Evolutionary conservation across 2,797 vertebrate genomes (phyloP), one percentile per base, ranked within the genome.

Genomic region (Crenichthys baileyi): DNA sequence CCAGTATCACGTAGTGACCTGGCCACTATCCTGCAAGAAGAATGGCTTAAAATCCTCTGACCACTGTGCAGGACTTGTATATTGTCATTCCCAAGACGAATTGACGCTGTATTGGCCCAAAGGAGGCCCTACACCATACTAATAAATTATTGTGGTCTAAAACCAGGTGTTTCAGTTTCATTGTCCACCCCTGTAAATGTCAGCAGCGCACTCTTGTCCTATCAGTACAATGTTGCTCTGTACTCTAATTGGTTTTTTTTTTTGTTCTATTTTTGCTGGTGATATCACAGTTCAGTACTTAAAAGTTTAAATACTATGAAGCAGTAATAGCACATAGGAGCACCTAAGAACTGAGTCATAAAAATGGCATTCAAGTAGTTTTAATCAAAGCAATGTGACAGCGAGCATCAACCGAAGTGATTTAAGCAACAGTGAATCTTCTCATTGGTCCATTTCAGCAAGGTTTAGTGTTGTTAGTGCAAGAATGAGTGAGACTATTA

Each of bases 401-500:
- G 88, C 85, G 85, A 89, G 88, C 83, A 86, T 84, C 80, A 76
- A 56, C 89, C 75, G 13, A 90, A 81, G 82, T 68, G 82, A 85
- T 79, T 79, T 44, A 82, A 91, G 85, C 87, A 75, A 85, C 77
- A 83, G 79, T 71, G 84, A 87, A 72, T 85, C 61, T 84, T 87
- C 73, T 77, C 73, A 65, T 92, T 93, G 92, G 89, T 94, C 92
- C 87, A 50, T 87, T 88, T 82, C 76, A 88, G 81, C 78, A 87
- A 87, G 46, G 77, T 89, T 88, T 88, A 82, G 86, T 86, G 71
- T 80, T 73, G 80, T 93, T 91, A 92, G 91, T 94, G 92, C 93
- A 93, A 92, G 83, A 89, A 90, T 89, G 87, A 87, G 76, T 72
- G 79, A 91, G 87, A 88, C 92, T 90, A 90, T 91, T 82, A 79